Base-by-base conservation (phyloP, 2,888 invertebrate species). In the Augochlorella aurata region DNA sequence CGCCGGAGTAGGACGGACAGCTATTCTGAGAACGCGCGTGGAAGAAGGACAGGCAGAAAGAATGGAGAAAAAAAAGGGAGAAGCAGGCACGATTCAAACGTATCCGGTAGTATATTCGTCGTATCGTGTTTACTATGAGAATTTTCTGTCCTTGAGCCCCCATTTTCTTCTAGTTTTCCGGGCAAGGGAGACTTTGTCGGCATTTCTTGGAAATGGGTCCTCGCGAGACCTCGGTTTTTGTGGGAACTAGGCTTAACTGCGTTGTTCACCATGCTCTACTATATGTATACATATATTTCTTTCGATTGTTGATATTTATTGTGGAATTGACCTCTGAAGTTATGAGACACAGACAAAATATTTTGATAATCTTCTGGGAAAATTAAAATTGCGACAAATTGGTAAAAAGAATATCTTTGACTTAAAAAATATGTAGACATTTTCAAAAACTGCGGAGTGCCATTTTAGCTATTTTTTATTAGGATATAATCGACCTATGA, bases 1-100 rank as follows among this genome's bases (percentile, higher is more conserved):
- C 7, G 18, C 16, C 8, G 61, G 61, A 29, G 61, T 61, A 2
- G 9, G 61, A 16, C 8, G 61, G 61, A 29, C 61, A 29, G 1
- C 16, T 0, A 61, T 29, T 29, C 61, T 24, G 61, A 29, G 8
- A 2, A 24, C 7, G 24, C 2, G 24, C 58, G 58, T 58, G 45
- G 16, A 65, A 14, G 54, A 18, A 61, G 49, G 24, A 14, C 24
- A 8, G 61, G 61, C 77, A 81, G 79, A 74, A 76, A 79, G 83
- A 66, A 63, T 10, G 1, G n/a, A 44, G 44, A 63, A 5, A 38
- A n/a, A 38, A 38, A 12, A 61, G 14, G 29, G 61, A 54, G 82
- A 18, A 44, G 52, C 50, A 50, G 66, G 63, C 10, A n/a, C 67
- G 74, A 85, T 81, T 74, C 71, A 74, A 78, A 68, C 29, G 73